Conservation (phyloP, 1,140 invertebrate species). For the Papilio dardanus region DNA sequence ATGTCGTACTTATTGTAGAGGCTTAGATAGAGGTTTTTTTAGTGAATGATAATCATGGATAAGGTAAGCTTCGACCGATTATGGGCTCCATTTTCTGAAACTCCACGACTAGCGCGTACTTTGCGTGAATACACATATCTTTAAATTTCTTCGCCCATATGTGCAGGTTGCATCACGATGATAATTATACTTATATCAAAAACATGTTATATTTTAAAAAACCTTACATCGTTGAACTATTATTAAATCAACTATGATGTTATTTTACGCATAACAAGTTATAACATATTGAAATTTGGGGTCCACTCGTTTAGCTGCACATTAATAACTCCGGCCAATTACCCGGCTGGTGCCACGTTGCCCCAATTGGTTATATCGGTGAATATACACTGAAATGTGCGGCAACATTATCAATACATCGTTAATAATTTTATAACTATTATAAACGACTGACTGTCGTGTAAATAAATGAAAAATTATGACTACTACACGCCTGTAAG, state of each 20-base stretch:
- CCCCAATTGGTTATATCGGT: constrained; percentile 48
- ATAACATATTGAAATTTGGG: constrained; percentile 49
- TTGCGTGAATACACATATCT: no score
- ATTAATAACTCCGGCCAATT: constrained; percentile 60
- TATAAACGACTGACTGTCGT: not conserved
- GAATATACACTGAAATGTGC: constrained; percentile 23
- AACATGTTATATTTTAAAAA: not conserved
- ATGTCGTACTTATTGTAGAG: no score
- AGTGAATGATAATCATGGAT: no score
- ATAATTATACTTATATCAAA: no score
- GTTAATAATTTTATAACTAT: constrained; percentile 33
- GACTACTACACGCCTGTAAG: no score
- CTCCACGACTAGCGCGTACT: no score
- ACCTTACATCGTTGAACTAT: not conserved
- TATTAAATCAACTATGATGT: constrained; percentile 26
- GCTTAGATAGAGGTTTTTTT: no score
- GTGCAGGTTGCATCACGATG: no score
- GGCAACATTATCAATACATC: not conserved
- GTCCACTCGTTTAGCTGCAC: constrained; percentile 57
- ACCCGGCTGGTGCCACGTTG: constrained; percentile 52
- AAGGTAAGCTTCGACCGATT: no score
- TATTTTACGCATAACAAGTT: constrained; percentile 43
- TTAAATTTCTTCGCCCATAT: no score
- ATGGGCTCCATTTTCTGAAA: no score
- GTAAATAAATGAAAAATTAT: not conserved